Percentiles rank a stretch among this genome's conserved stretches.
Conservation (phyloP, 2,797 vertebrate genomes). For the Iguana delicatissima region DNA sequence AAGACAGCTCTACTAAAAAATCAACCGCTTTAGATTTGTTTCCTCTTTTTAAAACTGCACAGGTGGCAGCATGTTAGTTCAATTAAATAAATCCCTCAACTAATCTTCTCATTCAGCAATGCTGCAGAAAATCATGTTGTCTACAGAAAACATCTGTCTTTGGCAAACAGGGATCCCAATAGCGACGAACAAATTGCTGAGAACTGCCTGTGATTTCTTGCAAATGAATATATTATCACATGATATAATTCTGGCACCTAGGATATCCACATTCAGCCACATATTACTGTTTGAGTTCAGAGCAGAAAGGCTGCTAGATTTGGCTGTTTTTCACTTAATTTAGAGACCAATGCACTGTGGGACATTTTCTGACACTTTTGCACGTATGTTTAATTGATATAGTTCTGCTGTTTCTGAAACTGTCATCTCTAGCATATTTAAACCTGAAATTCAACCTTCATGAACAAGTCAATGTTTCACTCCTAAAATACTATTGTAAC, state of each 20-base stretch:
- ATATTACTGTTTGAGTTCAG: not conserved
- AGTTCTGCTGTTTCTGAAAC: not conserved
- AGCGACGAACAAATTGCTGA: not conserved
- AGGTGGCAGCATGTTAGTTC: not conserved
- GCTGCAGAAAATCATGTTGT: not conserved
- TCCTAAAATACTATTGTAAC: too few relatives aligned
- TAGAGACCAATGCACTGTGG: not conserved
- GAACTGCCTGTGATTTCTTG: not conserved
- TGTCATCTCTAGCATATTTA: not conserved
- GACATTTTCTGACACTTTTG: not conserved
- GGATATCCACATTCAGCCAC: not conserved
- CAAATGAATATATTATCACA: not conserved
- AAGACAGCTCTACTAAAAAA: slow-evolving; percentile 3
- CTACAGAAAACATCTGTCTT: not conserved
- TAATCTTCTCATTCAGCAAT: not conserved
- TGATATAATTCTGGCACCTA: not conserved
- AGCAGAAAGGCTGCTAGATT: not conserved
- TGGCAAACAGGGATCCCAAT: not conserved
- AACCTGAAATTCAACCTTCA: not conserved
- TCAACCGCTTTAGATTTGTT: not conserved
- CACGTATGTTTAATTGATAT: not conserved
- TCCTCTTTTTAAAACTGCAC: not conserved
- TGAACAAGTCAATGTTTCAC: not conserved
- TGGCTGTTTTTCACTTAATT: not conserved
- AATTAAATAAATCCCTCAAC: not conserved